phyloP scores from a whole-genome alignment of 2,888 invertebrate species.

The Falcaria lacertinaria region DNA sequence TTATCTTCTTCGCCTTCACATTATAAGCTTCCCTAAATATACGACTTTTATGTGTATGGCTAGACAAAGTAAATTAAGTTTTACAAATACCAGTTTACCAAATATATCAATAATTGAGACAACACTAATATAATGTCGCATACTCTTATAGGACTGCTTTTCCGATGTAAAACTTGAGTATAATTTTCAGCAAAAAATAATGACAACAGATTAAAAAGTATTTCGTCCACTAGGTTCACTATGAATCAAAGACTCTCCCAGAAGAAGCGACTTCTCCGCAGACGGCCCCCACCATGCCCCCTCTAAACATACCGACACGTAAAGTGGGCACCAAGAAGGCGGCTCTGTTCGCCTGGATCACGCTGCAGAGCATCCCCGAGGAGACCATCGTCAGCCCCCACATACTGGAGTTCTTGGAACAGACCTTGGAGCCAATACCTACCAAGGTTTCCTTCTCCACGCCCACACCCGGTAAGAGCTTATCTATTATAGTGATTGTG shows the following conservation, averaged over 20 bases:
- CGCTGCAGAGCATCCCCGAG: conserved; percentile 97
- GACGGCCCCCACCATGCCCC: conserved; percentile 15
- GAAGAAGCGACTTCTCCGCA: conserved; percentile 79
- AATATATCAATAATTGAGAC: no score
- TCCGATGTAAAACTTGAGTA: no score
- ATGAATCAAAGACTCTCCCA: conserved; percentile 87
- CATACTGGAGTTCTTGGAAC: conserved; percentile 97
- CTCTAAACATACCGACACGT: conserved; percentile 36
- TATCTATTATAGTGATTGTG: background rate
- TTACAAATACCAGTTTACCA: no score
- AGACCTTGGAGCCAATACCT: conserved; percentile 97
- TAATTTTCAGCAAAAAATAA: no score
- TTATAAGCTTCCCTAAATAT: no score
- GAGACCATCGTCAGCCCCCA: conserved; percentile 99
- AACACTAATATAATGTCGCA: no score
- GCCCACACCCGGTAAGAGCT: conserved; percentile 50
- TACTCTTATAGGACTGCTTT: no score
- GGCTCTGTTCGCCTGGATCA: conserved; percentile 96
- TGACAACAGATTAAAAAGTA: no score
- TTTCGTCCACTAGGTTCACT: conserved; percentile 80
- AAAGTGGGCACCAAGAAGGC: conserved; percentile 90
- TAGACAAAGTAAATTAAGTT: no score
- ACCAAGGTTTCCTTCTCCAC: conserved; percentile 76
- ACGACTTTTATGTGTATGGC: no score
- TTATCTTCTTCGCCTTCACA: no score